Evolutionary conservation across 30 jellyfish, hydroid and myxozoan genomes (phyloP).

Genomic region (Hydractinia echinata): DNA sequence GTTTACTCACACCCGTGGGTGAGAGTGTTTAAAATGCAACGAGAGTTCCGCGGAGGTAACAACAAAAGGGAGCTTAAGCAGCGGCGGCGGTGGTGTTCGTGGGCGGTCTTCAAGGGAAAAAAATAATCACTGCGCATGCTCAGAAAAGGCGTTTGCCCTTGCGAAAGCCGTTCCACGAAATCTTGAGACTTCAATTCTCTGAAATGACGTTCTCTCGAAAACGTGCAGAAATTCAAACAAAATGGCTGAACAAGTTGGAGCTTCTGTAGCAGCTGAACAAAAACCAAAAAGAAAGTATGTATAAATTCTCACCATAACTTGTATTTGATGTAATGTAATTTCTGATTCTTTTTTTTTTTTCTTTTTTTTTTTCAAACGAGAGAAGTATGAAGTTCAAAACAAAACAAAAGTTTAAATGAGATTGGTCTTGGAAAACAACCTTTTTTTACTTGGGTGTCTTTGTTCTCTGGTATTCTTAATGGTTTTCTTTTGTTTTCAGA

Average conservation of each 20-base stretch:
- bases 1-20: no score
- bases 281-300: conserved; percentile 19
- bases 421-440: conserved; percentile 2
- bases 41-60: no score
- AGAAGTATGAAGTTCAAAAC: not conserved
- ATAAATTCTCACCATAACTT: conserved; percentile 17
- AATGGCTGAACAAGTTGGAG: conserved; percentile 25
- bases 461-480: conserved; percentile 7
- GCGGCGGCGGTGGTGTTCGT: conserved; percentile 31
- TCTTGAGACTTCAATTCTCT: conserved; percentile 29
- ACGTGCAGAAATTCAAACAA: conserved; percentile 17
- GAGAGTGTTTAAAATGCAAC: no score
- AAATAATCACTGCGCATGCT: conserved; percentile 30
- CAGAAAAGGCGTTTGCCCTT: conserved; percentile 14
- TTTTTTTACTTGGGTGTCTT: conserved; percentile 10
- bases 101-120: conserved; percentile 26
- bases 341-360: conserved; percentile 10
- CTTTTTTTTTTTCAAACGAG: not conserved
- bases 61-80: no score
- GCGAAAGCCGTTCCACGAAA: conserved; percentile 33
- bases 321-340: conserved; percentile 9
- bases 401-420: conserved; percentile 5
- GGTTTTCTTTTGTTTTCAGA: no score
- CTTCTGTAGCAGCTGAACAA: conserved; percentile 18
- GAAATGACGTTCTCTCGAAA: conserved; percentile 27